phyloP scores from a whole-genome alignment of 1,140 invertebrate species.

The Euwallacea similis region DNA sequence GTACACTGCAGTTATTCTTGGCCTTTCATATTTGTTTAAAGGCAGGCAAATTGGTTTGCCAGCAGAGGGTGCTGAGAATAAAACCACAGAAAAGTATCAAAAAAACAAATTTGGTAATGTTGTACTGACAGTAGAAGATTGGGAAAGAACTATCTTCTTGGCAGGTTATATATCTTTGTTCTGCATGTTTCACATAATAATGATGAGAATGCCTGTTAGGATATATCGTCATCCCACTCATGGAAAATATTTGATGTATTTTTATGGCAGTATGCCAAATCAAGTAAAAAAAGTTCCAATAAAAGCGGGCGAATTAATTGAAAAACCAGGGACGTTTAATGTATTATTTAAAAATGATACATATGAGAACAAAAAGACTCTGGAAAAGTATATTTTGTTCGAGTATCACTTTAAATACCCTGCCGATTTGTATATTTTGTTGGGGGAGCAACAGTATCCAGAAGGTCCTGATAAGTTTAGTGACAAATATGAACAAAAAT shows the following conservation, averaged over 20 bases:
- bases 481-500: no score
- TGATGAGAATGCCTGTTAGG: slow-evolving; percentile 41
- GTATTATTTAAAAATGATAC: slow-evolving; percentile 35
- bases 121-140: background rate
- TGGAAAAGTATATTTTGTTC: slow-evolving; percentile 41
- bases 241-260: slow-evolving; percentile 42
- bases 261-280: slow-evolving; percentile 39
- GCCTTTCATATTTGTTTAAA: slow-evolving; percentile 11
- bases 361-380: slow-evolving; percentile 35
- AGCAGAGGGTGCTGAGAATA: slow-evolving; percentile 8
- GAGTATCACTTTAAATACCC: slow-evolving; percentile 47
- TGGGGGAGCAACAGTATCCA: slow-evolving; percentile 11
- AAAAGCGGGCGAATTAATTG: slow-evolving; percentile 35
- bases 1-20: slow-evolving; percentile 13
- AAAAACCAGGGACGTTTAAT: slow-evolving; percentile 3
- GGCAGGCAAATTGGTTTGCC: slow-evolving; percentile 9
- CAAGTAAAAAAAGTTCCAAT: slow-evolving; percentile 30
- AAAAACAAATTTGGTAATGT: background rate
- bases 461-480: no score
- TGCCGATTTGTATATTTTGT: slow-evolving; percentile 48
- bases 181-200: slow-evolving; percentile 37
- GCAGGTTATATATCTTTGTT: background rate
- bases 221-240: slow-evolving; percentile 41
- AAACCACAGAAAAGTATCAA: background rate
- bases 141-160: background rate